A percentile compares a stretch with the other conserved stretches of the same genome.
phyloP scores from a whole-genome alignment of 2,113 vertebrate genomes.

The Lepus americanus region DNA sequence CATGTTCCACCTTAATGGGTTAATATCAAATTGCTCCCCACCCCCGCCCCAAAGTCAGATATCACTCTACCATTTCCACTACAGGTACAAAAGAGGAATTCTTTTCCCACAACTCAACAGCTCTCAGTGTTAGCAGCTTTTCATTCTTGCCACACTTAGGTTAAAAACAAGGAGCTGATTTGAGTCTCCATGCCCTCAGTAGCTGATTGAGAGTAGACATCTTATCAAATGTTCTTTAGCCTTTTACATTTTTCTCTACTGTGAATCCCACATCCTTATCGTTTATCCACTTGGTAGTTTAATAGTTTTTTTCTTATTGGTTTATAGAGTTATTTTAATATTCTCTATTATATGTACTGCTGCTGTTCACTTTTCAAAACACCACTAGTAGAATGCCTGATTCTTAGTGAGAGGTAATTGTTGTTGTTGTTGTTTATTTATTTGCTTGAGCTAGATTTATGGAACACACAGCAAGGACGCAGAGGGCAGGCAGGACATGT shows the following conservation, averaged over 20 bases:
- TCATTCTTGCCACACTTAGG: not conserved
- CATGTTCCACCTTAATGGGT: not conserved
- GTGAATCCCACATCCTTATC: not conserved
- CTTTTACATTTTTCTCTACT: constrained; percentile 18
- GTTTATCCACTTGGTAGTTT: not conserved
- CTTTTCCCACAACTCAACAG: constrained; percentile 25
- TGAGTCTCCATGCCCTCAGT: not conserved
- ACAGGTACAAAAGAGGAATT: not conserved
- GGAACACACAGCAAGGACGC: no score
- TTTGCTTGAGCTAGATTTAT: no score
- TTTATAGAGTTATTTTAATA: constrained; percentile 41
- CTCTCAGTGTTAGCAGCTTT: not conserved
- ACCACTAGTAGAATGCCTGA: not conserved
- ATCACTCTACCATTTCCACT: constrained; percentile 43
- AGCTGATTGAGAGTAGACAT: not conserved
- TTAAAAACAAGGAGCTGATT: constrained; percentile 33
- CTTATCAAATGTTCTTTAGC: constrained; percentile 19
- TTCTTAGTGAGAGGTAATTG: not conserved
- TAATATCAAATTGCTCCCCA: not conserved
- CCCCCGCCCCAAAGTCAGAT: not conserved
- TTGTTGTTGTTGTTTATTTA: not conserved
- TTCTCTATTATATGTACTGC: not conserved
- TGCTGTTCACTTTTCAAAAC: constrained; percentile 59
- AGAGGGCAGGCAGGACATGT: no score
- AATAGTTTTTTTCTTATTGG: constrained; percentile 43